phyloP scores from a whole-genome alignment of 2,888 invertebrate genomes.

The Teinopalpus imperialis region DNA sequence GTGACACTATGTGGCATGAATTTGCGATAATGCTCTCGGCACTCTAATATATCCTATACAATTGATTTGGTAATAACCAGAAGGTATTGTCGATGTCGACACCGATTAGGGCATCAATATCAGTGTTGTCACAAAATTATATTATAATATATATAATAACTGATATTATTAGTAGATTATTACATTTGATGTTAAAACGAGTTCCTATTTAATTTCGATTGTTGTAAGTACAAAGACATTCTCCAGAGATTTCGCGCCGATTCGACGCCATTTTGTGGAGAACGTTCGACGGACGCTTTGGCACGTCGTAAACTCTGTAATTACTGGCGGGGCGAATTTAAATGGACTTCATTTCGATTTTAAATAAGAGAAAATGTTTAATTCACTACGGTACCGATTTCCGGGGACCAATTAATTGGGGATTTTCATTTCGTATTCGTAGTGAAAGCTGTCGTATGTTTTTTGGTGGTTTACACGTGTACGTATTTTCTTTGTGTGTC shows the following conservation, averaged over 20 bases:
- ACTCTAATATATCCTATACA: too few relatives aligned
- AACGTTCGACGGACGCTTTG: slow-evolving; percentile 58
- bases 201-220: slow-evolving; percentile 46
- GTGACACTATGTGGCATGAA: too few relatives aligned
- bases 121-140: too few relatives aligned
- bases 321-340: slow-evolving; percentile 72
- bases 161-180: too few relatives aligned
- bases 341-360: slow-evolving; percentile 79
- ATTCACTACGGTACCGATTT: slow-evolving; percentile 68
- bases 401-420: slow-evolving; percentile 73
- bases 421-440: slow-evolving; percentile 50
- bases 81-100: too few relatives aligned
- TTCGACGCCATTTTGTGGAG: slow-evolving; percentile 56
- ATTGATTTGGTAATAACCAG: too few relatives aligned
- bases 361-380: slow-evolving; percentile 81
- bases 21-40: too few relatives aligned
- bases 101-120: too few relatives aligned
- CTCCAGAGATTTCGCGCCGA: slow-evolving; percentile 43
- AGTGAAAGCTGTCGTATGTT: slow-evolving; percentile 15
- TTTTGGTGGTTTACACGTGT: slow-evolving; percentile 35
- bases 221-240: slow-evolving; percentile 37
- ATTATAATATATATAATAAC: too few relatives aligned
- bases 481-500: slow-evolving; percentile 31
- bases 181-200: too few relatives aligned
- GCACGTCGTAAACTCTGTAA: slow-evolving; percentile 80